Evolutionary conservation across 2,797 vertebrate species (phyloP).

Genomic region (Echiichthys vipera): DNA sequence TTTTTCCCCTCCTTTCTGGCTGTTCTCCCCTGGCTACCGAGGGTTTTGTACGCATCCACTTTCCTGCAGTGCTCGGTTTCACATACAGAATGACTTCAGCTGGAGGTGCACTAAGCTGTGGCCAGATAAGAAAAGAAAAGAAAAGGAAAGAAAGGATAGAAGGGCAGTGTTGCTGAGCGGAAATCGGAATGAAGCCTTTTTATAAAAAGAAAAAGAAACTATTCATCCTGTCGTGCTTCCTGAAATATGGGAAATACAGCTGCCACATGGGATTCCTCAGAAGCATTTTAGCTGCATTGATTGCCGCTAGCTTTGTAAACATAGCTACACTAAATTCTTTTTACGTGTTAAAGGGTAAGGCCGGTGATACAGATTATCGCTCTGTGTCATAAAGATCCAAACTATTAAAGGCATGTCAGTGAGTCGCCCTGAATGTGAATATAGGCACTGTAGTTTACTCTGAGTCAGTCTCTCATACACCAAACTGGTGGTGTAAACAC

Average conservation of each 20-base stretch:
- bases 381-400: not conserved
- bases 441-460: not conserved
- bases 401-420: conserved; percentile 3
- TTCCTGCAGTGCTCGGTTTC: conserved; percentile 73
- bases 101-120: conserved; percentile 62
- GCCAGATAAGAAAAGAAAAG: conserved; percentile 54
- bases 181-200: conserved; percentile 43
- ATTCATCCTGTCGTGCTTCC: not conserved
- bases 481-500: not conserved
- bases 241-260: conserved; percentile 38
- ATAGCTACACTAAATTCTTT: not conserved
- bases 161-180: conserved; percentile 37
- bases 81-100: conserved; percentile 72
- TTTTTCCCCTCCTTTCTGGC: conserved; percentile 53
- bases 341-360: not conserved
- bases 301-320: conserved; percentile 7
- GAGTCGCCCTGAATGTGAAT: not conserved
- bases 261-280: conserved; percentile 22
- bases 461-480: not conserved
- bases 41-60: conserved; percentile 79
- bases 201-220: conserved; percentile 23
- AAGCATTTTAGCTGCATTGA: conserved; percentile 18
- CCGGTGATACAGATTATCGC: not conserved
- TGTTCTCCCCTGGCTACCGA: conserved; percentile 67
- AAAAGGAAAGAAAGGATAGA: conserved; percentile 61